phyloP scores from a whole-genome alignment of 2,888 invertebrate species.

The Plagodis pulveraria region DNA sequence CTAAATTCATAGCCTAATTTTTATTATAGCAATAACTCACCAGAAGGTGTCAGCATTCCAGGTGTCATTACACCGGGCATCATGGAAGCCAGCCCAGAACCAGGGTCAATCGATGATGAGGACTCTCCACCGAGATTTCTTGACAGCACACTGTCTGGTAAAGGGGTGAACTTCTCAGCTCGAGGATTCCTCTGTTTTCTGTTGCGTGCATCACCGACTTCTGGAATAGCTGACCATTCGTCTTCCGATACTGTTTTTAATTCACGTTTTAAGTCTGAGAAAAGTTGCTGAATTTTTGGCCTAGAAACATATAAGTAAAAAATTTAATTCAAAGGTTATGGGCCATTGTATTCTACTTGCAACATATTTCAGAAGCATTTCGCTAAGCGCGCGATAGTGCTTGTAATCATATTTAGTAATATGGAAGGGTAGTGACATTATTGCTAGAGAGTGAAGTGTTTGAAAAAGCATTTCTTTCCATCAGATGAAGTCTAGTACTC shows the following conservation, averaged over 20 bases:
- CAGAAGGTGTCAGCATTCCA: slow-evolving; percentile 94
- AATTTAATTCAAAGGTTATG: too few relatives aligned
- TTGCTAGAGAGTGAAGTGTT: too few relatives aligned
- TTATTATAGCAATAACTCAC: slow-evolving; percentile 50
- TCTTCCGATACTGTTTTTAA: slow-evolving; percentile 93
- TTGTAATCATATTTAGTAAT: too few relatives aligned
- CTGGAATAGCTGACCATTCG: slow-evolving; percentile 98
- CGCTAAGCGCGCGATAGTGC: too few relatives aligned
- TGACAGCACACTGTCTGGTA: slow-evolving; percentile 97
- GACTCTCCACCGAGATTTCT: slow-evolving; percentile 94
- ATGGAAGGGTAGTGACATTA: too few relatives aligned
- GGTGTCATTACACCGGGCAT: slow-evolving; percentile 94
- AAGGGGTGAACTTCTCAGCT: slow-evolving; percentile 97
- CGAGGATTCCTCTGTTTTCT: slow-evolving; percentile 97
- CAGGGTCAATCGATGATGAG: slow-evolving; percentile 91
- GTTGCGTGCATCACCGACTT: slow-evolving; percentile 99
- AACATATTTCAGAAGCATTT: too few relatives aligned
- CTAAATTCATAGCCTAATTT: too few relatives aligned
- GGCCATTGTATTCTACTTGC: too few relatives aligned
- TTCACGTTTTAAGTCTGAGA: slow-evolving; percentile 97
- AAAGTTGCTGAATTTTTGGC: slow-evolving; percentile 99
- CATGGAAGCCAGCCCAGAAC: slow-evolving; percentile 94
- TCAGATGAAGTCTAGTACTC: too few relatives aligned
- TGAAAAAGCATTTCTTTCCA: too few relatives aligned
- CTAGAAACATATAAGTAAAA: slow-evolving; percentile 55